phyloP scores from a whole-genome alignment of 2,113 vertebrate species.

The Aphyosemion australe region DNA sequence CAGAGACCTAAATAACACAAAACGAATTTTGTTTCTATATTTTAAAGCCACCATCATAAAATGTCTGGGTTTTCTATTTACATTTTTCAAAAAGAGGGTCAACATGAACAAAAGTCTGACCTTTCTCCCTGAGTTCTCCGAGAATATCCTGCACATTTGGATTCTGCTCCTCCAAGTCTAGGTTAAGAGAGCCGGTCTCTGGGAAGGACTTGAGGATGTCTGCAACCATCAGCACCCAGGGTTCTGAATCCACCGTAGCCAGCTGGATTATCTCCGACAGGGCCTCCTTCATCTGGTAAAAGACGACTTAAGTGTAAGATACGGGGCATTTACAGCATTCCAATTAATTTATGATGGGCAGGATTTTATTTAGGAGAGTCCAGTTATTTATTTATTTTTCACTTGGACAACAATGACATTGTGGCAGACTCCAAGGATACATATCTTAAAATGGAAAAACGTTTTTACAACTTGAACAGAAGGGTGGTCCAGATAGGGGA shows the following conservation, averaged over 20 bases:
- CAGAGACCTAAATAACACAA: no score
- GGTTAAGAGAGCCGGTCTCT: slow-evolving; percentile 94
- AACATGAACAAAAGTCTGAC: slow-evolving; percentile 56
- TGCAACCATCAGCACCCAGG: slow-evolving; percentile 99
- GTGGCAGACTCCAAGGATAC: no score
- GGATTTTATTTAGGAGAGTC: no score
- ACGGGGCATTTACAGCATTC: no score
- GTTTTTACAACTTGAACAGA: not conserved
- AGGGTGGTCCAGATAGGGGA: no score
- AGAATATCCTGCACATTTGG: slow-evolving; percentile 97
- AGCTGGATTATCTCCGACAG: slow-evolving; percentile 96
- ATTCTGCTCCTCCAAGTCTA: slow-evolving; percentile 98
- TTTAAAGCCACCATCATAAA: no score
- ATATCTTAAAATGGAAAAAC: not conserved
- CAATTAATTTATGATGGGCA: no score
- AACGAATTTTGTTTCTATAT: no score
- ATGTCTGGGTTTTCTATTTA: no score
- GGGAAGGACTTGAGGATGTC: slow-evolving; percentile 98
- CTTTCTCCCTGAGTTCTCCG: slow-evolving; percentile 95
- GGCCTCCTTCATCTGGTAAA: slow-evolving; percentile 92
- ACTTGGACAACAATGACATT: no score
- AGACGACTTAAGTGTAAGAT: not conserved
- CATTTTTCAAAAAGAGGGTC: no score
- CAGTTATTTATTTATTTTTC: no score
- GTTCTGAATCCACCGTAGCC: slow-evolving; percentile 94